Percentiles rank a stretch among this genome's conserved stretches.
Conservation (phyloP, 64 coral and sea anemone genomes). For the Acropora tenuis region DNA sequence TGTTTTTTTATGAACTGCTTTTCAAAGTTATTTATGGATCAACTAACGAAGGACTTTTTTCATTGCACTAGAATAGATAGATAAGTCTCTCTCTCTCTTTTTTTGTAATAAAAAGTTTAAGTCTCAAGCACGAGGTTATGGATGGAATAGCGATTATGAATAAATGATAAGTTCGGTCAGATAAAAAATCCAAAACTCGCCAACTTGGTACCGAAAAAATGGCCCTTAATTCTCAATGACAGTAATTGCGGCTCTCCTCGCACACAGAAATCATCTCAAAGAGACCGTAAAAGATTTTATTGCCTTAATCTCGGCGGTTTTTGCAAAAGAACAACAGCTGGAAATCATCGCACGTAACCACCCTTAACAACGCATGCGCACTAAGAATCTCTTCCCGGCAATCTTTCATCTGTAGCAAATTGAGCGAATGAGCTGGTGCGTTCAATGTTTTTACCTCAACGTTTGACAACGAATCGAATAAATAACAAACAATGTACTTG, state of each 20-base stretch:
- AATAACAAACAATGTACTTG: neutral
- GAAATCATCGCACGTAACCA: neutral
- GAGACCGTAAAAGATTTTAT: slow-evolving; percentile 36
- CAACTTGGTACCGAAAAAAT: slow-evolving; percentile 48
- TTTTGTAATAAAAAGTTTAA: slow-evolving; percentile 4
- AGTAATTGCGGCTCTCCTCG: slow-evolving; percentile 31
- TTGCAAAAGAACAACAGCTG: slow-evolving; percentile 29
- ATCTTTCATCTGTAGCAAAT: neutral
- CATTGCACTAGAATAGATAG: neutral
- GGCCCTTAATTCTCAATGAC: neutral
- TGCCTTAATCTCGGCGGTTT: neutral
- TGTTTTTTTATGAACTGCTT: neutral
- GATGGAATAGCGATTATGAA: slow-evolving; percentile 52
- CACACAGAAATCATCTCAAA: slow-evolving; percentile 1
- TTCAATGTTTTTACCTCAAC: neutral
- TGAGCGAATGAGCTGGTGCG: neutral
- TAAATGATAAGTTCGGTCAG: slow-evolving; percentile 68
- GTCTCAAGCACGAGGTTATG: slow-evolving; percentile 47
- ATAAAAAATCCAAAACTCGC: slow-evolving; percentile 73
- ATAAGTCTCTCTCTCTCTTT: too few species aligned
- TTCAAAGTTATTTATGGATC: neutral
- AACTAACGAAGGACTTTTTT: neutral
- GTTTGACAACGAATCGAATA: neutral
- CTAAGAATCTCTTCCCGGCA: neutral
- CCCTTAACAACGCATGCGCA: slow-evolving; percentile 19